Evolutionary conservation across 2,888 invertebrate genomes (phyloP).

Genomic region (Cerastis rubricosa): DNA sequence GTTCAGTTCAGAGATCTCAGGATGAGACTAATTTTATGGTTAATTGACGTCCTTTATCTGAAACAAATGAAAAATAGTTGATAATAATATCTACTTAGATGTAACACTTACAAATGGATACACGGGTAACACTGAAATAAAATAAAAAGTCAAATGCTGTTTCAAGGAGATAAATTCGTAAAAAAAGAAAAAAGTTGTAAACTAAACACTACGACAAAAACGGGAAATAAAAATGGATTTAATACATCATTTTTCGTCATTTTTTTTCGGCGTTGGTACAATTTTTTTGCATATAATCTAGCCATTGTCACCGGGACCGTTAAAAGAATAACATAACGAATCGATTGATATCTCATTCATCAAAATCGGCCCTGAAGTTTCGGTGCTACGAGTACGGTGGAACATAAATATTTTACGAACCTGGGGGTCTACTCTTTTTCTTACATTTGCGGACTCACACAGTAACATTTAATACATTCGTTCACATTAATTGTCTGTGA

Average conservation of each 20-base stretch:
- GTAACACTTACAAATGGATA: neutral
- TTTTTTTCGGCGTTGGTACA: neutral
- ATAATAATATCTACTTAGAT: neutral
- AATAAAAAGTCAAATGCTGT: neutral
- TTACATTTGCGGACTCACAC: too few species aligned
- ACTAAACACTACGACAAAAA: neutral
- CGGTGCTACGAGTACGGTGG: neutral
- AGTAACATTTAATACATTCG: too few species aligned
- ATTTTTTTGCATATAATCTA: neutral
- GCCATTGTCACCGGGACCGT: neutral
- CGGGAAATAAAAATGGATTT: neutral
- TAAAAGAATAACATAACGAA: neutral
- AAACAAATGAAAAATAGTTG: slow-evolving; percentile 68
- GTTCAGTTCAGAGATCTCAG: slow-evolving; percentile 67
- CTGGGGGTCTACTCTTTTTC: too few species aligned
- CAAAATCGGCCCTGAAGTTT: neutral
- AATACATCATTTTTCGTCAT: too few species aligned
- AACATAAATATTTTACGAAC: neutral
- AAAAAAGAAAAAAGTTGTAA: neutral
- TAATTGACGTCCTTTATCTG: slow-evolving; percentile 64
- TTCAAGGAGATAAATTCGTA: neutral
- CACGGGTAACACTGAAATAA: neutral
- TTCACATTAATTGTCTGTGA: too few species aligned
- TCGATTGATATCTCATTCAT: neutral
- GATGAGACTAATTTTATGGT: slow-evolving; percentile 34